Percentiles rank a stretch among this genome's conserved stretches.
These are phyloP conservation scores for Eulimnadia texana DNA, from an alignment of 1,140 invertebrate genomes.

Conservation along the genomic window DNA sequence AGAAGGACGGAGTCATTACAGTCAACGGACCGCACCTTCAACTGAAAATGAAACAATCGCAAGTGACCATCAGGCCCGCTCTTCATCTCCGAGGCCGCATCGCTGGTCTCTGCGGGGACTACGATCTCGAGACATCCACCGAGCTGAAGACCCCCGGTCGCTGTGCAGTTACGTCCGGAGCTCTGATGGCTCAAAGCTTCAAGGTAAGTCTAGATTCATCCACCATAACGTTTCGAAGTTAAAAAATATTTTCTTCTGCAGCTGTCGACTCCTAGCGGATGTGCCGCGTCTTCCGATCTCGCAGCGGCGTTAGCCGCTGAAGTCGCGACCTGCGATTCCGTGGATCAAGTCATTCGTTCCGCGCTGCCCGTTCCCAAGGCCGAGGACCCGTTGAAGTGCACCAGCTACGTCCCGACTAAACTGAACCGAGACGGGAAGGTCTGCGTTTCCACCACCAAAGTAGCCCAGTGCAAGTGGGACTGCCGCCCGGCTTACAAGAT, in stretches of 20 bases:
- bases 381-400: neutral
- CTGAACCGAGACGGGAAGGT: neutral
- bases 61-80: neutral
- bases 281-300: neutral
- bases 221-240: neutral
- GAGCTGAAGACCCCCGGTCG: neutral
- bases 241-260: neutral
- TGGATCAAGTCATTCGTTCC: neutral
- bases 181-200: neutral
- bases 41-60: neutral
- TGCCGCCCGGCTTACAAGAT: neutral
- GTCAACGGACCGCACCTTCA: neutral
- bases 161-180: neutral
- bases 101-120: constrained; percentile 1
- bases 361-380: neutral
- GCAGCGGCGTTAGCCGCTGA: neutral
- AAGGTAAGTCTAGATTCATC: constrained; percentile 4
- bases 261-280: neutral
- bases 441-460: neutral
- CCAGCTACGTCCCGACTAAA: neutral
- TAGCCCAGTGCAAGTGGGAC: neutral
- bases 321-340: neutral
- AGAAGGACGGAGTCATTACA: neutral
- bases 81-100: neutral
- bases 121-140: neutral